Conservation (phyloP, 2,888 invertebrate species). For the Epinotia ramella region DNA sequence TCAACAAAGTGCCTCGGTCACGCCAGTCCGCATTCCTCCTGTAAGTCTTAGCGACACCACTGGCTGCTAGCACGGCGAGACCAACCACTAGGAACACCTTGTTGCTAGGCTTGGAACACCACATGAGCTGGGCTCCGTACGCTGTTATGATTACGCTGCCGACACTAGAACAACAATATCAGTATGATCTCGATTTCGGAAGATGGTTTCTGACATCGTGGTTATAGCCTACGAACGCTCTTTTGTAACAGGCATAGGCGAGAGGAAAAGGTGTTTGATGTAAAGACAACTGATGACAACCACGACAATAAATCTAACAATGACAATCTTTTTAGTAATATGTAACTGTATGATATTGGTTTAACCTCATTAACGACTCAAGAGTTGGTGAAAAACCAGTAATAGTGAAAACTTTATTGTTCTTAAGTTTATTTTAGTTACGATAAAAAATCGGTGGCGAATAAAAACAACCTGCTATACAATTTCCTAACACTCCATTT, state of each 20-base stretch:
- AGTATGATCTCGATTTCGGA: not conserved
- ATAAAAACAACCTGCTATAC: not conserved
- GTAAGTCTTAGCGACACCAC: slow-evolving; percentile 88
- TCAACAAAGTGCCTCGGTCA: slow-evolving; percentile 90
- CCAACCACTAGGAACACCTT: slow-evolving; percentile 84
- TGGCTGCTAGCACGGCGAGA: slow-evolving; percentile 86
- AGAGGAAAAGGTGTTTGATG: no score
- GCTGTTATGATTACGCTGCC: slow-evolving; percentile 93
- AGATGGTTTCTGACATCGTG: not conserved
- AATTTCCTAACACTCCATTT: not conserved
- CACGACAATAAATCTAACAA: no score
- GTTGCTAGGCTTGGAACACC: slow-evolving; percentile 85
- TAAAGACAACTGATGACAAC: no score
- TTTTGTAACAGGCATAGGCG: no score
- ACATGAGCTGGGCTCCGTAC: slow-evolving; percentile 90
- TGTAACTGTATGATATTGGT: no score
- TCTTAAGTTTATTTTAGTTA: not conserved
- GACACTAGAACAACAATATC: slow-evolving; percentile 82
- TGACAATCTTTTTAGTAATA: no score
- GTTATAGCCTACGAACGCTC: not conserved
- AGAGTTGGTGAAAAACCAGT: not conserved
- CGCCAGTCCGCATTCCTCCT: slow-evolving; percentile 92
- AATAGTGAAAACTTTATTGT: not conserved
- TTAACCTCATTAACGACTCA: no score
- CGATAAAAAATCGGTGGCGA: not conserved